Evolutionary conservation across 35 echinoderm and acorn worm genomes (phyloP).

Genomic region (Heliocidaris tuberculata): DNA sequence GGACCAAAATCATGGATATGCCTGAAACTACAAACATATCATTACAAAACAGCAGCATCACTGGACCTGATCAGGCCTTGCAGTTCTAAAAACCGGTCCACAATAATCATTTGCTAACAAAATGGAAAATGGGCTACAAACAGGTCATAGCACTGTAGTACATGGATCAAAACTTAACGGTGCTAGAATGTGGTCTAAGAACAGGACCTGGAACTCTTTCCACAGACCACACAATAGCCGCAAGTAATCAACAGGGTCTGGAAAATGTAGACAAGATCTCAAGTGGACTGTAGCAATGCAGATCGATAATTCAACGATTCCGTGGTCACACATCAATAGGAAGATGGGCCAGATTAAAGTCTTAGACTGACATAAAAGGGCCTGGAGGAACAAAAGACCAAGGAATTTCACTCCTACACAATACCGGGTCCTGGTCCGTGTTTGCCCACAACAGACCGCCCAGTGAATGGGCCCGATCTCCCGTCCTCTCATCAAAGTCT

Average conservation of each 20-base stretch:
- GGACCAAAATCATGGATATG: too few relatives aligned
- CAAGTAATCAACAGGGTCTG: not conserved
- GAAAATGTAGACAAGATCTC: not conserved
- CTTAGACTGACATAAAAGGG: not conserved
- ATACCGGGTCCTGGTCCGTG: not conserved
- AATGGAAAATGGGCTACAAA: too few relatives aligned
- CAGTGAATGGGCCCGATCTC: not conserved
- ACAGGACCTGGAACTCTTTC: not conserved
- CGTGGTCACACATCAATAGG: not conserved
- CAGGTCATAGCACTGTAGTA: too few relatives aligned
- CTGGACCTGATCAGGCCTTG: too few relatives aligned
- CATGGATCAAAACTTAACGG: too few relatives aligned
- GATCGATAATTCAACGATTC: constrained; percentile 21
- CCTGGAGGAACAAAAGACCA: not conserved
- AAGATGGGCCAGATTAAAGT: constrained; percentile 10
- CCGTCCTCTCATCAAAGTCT: not conserved
- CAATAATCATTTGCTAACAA: too few relatives aligned
- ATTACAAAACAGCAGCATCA: too few relatives aligned
- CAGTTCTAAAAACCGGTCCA: too few relatives aligned
- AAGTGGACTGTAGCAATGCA: not conserved
- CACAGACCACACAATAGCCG: not conserved
- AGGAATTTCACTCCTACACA: not conserved
- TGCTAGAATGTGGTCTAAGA: too few relatives aligned
- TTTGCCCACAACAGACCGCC: not conserved
- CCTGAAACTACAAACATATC: too few relatives aligned